Conservation (phyloP, 2,888 invertebrate genomes). For the Dugesia japonica region DNA sequence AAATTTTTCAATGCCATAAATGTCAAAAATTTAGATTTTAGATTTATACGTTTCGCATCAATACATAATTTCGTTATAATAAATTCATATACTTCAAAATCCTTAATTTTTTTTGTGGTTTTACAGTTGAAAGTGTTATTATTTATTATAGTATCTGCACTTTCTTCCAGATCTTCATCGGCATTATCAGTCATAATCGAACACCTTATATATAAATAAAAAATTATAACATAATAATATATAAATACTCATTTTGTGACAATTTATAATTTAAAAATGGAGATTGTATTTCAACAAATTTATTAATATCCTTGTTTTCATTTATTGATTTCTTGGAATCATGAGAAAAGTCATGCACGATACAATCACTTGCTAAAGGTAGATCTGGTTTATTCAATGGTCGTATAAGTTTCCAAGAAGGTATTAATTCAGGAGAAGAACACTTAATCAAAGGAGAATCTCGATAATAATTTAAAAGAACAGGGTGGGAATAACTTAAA, state of each 20-base stretch:
- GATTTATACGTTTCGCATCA: no score
- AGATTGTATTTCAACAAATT: background rate
- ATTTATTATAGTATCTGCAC: no score
- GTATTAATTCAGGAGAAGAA: slow-evolving; percentile 43
- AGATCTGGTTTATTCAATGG: slow-evolving; percentile 43
- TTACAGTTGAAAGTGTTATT: no score
- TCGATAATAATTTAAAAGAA: slow-evolving; percentile 46
- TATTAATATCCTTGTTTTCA: background rate
- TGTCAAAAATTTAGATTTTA: no score
- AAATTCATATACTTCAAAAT: no score
- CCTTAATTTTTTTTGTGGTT: no score
- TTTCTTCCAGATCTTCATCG: no score
- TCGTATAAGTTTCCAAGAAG: slow-evolving; percentile 47
- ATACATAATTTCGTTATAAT: no score
- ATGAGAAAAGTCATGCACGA: background rate
- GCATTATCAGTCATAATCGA: no score
- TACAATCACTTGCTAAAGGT: slow-evolving; percentile 36
- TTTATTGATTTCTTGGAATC: background rate
- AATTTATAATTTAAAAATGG: background rate
- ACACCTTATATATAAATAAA: no score
- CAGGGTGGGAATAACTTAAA: slow-evolving; percentile 45
- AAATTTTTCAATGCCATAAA: no score
- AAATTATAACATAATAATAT: no score
- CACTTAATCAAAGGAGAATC: slow-evolving; percentile 46
- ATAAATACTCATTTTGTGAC: background rate